Evolutionary conservation across 2,797 vertebrate species (phyloP).

Genomic region (Tadarida brasiliensis): DNA sequence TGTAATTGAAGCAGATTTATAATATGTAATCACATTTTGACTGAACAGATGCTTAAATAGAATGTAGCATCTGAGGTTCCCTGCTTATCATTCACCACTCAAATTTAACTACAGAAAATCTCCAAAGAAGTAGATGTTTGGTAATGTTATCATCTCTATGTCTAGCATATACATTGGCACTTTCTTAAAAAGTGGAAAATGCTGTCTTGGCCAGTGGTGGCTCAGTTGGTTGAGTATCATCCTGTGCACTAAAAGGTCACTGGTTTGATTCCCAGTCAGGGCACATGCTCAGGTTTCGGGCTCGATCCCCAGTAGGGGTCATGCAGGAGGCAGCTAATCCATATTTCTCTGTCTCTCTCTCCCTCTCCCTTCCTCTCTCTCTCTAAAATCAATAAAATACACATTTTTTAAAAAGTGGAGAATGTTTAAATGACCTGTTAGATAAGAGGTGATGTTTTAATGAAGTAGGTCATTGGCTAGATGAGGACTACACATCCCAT

Average conservation of each 20-base stretch:
- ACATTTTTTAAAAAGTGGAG: not conserved
- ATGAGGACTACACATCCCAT: no score
- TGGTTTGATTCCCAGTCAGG: no score
- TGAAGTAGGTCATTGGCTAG: not conserved
- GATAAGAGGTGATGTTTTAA: slow-evolving; percentile 42
- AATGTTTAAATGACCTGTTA: slow-evolving; percentile 47
- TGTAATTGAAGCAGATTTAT: slow-evolving; percentile 42
- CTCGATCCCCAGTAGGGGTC: no score
- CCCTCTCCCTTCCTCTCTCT: no score
- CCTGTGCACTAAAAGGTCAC: no score
- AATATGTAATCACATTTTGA: slow-evolving; percentile 38
- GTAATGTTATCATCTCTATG: slow-evolving; percentile 56
- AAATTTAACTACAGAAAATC: slow-evolving; percentile 3
- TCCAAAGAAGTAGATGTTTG: slow-evolving; percentile 33
- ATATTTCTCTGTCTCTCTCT: no score
- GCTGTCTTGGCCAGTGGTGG: no score
- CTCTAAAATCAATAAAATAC: no score
- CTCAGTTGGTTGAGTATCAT: no score
- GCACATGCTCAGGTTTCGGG: no score
- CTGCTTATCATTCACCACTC: slow-evolving; percentile 53
- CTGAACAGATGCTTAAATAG: slow-evolving; percentile 53
- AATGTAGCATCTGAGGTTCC: slow-evolving; percentile 51
- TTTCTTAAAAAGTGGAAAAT: slow-evolving; percentile 30
- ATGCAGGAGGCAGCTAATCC: no score
- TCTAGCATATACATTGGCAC: not conserved